These are phyloP conservation scores for Drosophila melanica DNA, from an alignment of 1,140 invertebrate genomes.

Conservation along the genomic window DNA sequence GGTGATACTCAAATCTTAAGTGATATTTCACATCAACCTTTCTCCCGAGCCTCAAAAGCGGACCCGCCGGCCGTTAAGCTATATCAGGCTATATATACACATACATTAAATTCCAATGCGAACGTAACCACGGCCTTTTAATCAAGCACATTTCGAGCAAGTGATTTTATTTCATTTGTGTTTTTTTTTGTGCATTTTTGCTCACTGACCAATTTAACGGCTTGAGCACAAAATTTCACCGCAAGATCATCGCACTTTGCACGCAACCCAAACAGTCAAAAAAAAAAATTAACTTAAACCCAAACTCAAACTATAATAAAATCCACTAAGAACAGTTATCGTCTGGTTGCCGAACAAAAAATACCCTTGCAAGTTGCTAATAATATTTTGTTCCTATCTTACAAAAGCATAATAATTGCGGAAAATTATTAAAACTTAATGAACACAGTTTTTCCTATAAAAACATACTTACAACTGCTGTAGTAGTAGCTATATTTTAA, in stretches of 20 bases:
- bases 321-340: slow-evolving; percentile 2
- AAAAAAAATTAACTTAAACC: slow-evolving; percentile 29
- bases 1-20: slow-evolving; percentile 67
- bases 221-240: slow-evolving; percentile 82
- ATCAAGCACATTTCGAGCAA: slow-evolving; percentile 79
- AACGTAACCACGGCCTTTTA: slow-evolving; percentile 67
- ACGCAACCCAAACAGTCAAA: slow-evolving; percentile 74
- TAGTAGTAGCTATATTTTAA: too few relatives aligned
- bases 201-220: slow-evolving; percentile 82
- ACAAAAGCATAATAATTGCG: too few relatives aligned
- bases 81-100: background rate
- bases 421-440: too few relatives aligned
- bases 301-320: slow-evolving; percentile 46
- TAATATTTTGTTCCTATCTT: too few relatives aligned
- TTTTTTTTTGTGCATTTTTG: slow-evolving; percentile 65
- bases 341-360: too few relatives aligned
- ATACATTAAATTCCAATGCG: slow-evolving; percentile 40
- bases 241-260: slow-evolving; percentile 83
- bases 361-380: too few relatives aligned
- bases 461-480: too few relatives aligned
- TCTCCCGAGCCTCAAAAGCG: slow-evolving; percentile 66
- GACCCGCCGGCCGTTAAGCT: slow-evolving; percentile 14
- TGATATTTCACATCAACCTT: slow-evolving; percentile 77
- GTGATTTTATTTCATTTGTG: slow-evolving; percentile 70
- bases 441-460: too few relatives aligned